A percentile compares a stretch with the other conserved stretches of the same genome.
These are phyloP conservation scores for Solenopsis fugax DNA, from an alignment of 1,140 invertebrate genomes.

Conservation along the genomic window DNA sequence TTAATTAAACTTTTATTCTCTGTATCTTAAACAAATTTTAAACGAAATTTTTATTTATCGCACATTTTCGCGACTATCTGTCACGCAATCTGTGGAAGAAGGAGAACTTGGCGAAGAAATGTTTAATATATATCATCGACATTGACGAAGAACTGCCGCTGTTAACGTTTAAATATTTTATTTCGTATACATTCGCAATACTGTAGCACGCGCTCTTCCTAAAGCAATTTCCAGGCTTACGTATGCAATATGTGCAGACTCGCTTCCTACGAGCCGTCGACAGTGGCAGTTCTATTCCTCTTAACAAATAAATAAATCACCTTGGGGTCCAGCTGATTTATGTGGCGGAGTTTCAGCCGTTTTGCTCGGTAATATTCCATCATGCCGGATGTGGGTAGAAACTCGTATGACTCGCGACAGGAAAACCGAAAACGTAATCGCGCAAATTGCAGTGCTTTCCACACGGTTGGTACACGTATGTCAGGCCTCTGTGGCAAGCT, in stretches of 20 bases:
- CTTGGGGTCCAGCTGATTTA: conserved; percentile 64
- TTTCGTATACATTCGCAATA: conserved; percentile 17
- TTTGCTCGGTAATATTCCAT: conserved; percentile 70
- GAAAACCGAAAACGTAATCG: conserved; percentile 62
- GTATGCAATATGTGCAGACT: conserved; percentile 48
- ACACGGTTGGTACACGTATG: conserved; percentile 19
- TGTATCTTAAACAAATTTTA: neutral
- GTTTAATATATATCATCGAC: conserved; percentile 40
- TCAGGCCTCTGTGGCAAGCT: conserved; percentile 28
- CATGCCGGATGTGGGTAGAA: conserved; percentile 59
- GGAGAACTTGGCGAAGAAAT: neutral
- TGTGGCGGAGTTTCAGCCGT: conserved; percentile 62
- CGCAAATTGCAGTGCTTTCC: conserved; percentile 59
- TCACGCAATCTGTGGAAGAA: neutral
- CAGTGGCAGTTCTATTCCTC: conserved; percentile 59
- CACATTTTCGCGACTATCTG: neutral
- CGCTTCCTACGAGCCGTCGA: conserved; percentile 29
- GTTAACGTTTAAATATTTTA: conserved; percentile 52
- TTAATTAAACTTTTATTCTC: neutral
- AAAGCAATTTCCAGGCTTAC: conserved; percentile 65
- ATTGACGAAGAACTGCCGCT: conserved; percentile 5
- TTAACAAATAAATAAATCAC: conserved; percentile 77
- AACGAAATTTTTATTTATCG: neutral
- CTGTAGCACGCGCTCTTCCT: conserved; percentile 28
- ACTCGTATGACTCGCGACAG: conserved; percentile 59